Base-by-base conservation (phyloP, 2,797 vertebrate species). In the Acanthis flammea region DNA sequence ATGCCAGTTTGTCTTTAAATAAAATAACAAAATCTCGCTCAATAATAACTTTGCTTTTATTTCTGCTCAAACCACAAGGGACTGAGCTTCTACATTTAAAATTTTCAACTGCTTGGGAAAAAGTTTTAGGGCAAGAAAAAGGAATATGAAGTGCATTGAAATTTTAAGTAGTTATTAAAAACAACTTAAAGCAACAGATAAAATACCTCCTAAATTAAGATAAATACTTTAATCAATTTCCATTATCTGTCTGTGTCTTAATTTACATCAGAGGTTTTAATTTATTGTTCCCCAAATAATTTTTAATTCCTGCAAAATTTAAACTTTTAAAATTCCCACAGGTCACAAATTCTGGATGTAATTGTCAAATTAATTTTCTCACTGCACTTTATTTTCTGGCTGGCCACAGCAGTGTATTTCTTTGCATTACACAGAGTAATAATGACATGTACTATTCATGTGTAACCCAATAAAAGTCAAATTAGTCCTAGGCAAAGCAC, bases 221-320 rank as follows among this genome's bases (percentile, higher is more conserved):
- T 42, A 86, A 94, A 88, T 51, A 75, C 44, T 78, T 93, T 23
- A 90, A 92, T 94, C 75, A 68, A 80, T 80, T 96, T 79, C 53
- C 45, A 83, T 91, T 94, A 95, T 61, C 61, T 85, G 58, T 30
- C 54, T 86, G 44, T 41, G 31, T 65, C 75, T 88, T 87, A 80
- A 90, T 82, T 92, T 79, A 91, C 9, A 12, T n/a, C 12, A 88
- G 39, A 85, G 9, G 51, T 24, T 94, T 92, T 88, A 92, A 90
- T 94, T 92, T 63, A 79, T 80, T 86, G 85, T 15, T 88, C 78
- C 53, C 65, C 10, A 31, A 57, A 39, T 90, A 28, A 37, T 89
- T 80, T 93, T 87, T 92, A 93, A 89, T 92, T 88, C 83, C 24
- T 57, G 39, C n/a, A 83, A 80, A 94, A 94, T 68, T 70, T 65